Conservation (phyloP, 2,113 vertebrate genomes). For the Gallinago undulata region DNA sequence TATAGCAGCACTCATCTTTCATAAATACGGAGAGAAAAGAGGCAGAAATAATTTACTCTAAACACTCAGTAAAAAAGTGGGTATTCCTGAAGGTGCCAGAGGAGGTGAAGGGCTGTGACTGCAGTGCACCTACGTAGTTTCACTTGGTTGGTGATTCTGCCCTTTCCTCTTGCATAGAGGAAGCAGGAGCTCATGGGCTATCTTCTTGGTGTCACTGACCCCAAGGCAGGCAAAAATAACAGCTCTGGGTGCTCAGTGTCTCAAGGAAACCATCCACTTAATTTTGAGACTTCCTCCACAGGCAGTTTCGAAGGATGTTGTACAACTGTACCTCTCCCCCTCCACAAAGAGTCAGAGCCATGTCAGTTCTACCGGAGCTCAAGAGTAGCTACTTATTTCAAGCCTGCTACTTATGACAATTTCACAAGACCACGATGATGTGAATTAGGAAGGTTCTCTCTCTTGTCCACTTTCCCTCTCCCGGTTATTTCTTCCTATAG, state of each 20-base stretch:
- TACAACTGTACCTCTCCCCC: background rate
- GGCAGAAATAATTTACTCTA: background rate
- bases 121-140: background rate
- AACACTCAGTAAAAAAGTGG: background rate
- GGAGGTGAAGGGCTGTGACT: background rate
- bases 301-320: background rate
- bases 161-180: background rate
- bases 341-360: background rate
- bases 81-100: background rate
- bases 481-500: background rate
- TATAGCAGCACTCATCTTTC: background rate
- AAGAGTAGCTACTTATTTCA: background rate
- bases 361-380: background rate
- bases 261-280: rapidly evolving
- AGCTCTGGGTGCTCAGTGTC: background rate
- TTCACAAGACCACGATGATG: background rate
- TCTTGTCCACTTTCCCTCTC: background rate
- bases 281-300: background rate
- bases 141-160: background rate
- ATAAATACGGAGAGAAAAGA: background rate
- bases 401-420: background rate
- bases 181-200: background rate
- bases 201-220: background rate
- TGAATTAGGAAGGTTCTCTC: background rate
- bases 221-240: background rate